These are phyloP conservation scores for Acanthiza pusilla DNA, from an alignment of 2,797 vertebrate genomes.

Conservation along the genomic window DNA sequence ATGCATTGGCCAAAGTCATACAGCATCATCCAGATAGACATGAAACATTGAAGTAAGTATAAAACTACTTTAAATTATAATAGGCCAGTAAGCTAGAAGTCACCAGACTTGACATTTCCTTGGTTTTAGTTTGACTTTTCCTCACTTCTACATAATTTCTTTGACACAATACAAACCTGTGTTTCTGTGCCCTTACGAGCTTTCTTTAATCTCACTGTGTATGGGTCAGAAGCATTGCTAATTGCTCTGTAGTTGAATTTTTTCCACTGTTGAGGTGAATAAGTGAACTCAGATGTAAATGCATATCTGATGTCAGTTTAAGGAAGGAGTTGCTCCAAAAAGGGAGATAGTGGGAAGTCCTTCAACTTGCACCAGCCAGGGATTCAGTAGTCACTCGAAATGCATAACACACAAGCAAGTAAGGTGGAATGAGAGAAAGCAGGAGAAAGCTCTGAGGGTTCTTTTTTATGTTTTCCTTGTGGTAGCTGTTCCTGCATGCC, in stretches of 20 bases:
- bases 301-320: not conserved
- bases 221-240: not conserved
- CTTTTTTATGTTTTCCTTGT: not conserved
- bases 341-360: not conserved
- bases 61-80: not conserved
- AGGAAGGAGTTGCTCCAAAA: not conserved
- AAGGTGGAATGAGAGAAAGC: not conserved
- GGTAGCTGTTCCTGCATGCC: not conserved
- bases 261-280: not conserved
- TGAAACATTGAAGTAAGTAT: slow-evolving; percentile 92
- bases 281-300: not conserved
- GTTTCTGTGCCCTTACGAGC: not conserved
- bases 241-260: not conserved
- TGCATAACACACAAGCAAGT: not conserved
- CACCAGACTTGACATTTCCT: not conserved
- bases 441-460: not conserved
- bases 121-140: not conserved
- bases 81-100: not conserved
- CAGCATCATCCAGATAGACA: slow-evolving; percentile 96
- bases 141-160: not conserved
- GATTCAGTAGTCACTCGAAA: not conserved
- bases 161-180: not conserved
- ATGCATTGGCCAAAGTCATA: slow-evolving; percentile 96
- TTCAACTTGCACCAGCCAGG: not conserved
- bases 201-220: not conserved